phyloP scores from a whole-genome alignment of 1,140 invertebrate genomes.

The Plectrocnemia conspersa region DNA sequence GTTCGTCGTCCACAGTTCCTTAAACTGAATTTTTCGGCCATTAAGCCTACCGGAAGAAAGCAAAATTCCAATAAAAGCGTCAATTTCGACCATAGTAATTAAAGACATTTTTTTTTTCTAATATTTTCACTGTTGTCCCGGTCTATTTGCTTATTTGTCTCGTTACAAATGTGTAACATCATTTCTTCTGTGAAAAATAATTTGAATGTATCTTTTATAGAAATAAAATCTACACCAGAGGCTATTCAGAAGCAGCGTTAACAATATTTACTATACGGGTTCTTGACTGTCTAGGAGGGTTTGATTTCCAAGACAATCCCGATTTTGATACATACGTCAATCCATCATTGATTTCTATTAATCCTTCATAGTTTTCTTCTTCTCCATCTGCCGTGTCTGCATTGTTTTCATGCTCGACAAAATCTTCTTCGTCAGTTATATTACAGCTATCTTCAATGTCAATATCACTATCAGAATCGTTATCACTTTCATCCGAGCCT shows the following conservation, averaged over 20 bases:
- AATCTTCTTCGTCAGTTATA: too few relatives aligned
- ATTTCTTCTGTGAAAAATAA: slow-evolving; percentile 3
- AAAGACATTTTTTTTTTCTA: slow-evolving; percentile 2
- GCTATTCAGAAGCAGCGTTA: not conserved
- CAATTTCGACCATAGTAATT: not conserved
- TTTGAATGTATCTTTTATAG: too few relatives aligned
- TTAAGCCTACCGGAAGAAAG: slow-evolving; percentile 4
- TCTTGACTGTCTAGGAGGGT: slow-evolving; percentile 8
- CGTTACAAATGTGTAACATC: not conserved
- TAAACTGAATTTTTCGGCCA: slow-evolving; percentile 3
- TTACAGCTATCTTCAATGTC: too few relatives aligned
- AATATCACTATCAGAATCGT: too few relatives aligned
- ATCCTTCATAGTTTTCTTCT: too few relatives aligned
- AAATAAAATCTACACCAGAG: slow-evolving; percentile 1
- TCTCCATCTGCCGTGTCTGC: too few relatives aligned
- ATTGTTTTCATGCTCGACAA: too few relatives aligned
- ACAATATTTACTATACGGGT: slow-evolving; percentile 7
- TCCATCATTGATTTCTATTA: too few relatives aligned
- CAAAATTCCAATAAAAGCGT: slow-evolving; percentile 14
- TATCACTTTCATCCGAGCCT: too few relatives aligned
- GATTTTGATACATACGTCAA: too few relatives aligned
- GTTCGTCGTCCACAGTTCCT: slow-evolving; percentile 8
- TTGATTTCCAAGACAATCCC: slow-evolving; percentile 10
- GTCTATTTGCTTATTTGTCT: not conserved
- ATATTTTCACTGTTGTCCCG: not conserved